Conservation (phyloP, 2,888 invertebrate genomes). For the Dioctria linearis region DNA sequence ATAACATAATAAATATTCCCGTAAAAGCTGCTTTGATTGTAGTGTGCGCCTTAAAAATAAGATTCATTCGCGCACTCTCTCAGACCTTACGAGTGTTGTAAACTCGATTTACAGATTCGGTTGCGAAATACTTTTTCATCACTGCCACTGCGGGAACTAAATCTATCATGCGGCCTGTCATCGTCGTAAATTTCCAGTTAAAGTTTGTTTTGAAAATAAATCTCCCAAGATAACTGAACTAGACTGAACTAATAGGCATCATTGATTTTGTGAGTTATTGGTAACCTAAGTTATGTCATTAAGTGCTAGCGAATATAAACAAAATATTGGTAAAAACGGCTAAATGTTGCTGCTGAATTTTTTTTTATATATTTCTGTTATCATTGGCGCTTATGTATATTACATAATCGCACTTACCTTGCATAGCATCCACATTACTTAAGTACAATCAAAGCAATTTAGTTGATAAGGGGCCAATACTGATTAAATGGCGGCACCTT, state of each 20-base stretch:
- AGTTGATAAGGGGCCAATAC: not conserved
- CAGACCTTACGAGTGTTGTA: not conserved
- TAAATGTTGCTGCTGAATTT: not conserved
- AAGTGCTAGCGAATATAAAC: not conserved
- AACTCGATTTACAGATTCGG: not conserved
- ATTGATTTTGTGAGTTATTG: not conserved
- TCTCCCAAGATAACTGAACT: not conserved
- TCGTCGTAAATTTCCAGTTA: not conserved
- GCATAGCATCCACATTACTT: not conserved
- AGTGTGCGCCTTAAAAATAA: too few species aligned
- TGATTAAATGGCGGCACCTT: conserved; percentile 1
- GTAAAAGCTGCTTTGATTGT: not conserved
- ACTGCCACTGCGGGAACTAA: not conserved
- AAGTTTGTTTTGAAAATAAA: not conserved
- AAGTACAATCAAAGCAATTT: conserved; percentile 5
- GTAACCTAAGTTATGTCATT: not conserved
- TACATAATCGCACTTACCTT: not conserved
- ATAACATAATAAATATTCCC: not conserved
- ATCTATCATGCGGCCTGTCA: not conserved
- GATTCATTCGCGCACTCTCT: too few species aligned
- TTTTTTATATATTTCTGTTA: not conserved
- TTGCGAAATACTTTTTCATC: not conserved
- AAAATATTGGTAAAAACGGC: not conserved
- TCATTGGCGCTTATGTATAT: not conserved
- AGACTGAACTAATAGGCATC: not conserved